Evolutionary conservation across 2,888 invertebrate genomes (phyloP).

Genomic region (Leptinotarsa haldemani): DNA sequence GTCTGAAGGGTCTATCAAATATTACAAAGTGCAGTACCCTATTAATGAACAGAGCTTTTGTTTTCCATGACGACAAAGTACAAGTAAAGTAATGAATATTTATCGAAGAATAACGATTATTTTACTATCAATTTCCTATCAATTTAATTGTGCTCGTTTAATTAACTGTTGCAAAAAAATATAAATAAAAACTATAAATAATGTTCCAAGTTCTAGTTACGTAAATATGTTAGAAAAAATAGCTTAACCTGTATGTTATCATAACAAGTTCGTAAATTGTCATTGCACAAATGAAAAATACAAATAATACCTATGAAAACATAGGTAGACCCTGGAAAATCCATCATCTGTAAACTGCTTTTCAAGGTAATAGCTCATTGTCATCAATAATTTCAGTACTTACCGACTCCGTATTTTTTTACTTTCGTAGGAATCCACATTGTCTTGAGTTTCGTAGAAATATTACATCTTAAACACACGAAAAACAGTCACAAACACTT

Average conservation of each 20-base stretch:
- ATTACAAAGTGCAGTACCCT: conserved; percentile 33
- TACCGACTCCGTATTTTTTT: conserved; percentile 81
- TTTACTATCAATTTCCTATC: conserved; percentile 20
- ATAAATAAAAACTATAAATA: conserved; percentile 17
- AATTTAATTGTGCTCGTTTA: conserved; percentile 3
- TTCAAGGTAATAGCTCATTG: conserved; percentile 36
- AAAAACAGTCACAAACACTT: conserved; percentile 52
- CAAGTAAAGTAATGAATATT: conserved; percentile 7
- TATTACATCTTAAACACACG: conserved; percentile 52
- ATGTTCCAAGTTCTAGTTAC: not conserved
- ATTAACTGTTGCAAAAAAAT: conserved; percentile 17
- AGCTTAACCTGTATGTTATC: not conserved
- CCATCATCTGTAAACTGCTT: conserved; percentile 21
- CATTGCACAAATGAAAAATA: conserved; percentile 30
- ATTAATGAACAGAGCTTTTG: conserved; percentile 7
- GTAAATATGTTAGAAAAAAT: not conserved
- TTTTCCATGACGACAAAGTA: conserved; percentile 9
- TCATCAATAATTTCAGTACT: conserved; percentile 62
- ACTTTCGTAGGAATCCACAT: conserved; percentile 83
- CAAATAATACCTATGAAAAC: conserved; percentile 37
- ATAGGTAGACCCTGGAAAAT: conserved; percentile 35
- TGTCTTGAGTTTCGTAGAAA: conserved; percentile 48
- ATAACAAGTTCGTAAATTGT: conserved; percentile 8
- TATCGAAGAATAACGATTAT: conserved; percentile 20
- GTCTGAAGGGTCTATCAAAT: conserved; percentile 53